These are phyloP conservation scores for Nemotelus nigrinus DNA, from an alignment of 2,888 invertebrate genomes.

Conservation along the genomic window DNA sequence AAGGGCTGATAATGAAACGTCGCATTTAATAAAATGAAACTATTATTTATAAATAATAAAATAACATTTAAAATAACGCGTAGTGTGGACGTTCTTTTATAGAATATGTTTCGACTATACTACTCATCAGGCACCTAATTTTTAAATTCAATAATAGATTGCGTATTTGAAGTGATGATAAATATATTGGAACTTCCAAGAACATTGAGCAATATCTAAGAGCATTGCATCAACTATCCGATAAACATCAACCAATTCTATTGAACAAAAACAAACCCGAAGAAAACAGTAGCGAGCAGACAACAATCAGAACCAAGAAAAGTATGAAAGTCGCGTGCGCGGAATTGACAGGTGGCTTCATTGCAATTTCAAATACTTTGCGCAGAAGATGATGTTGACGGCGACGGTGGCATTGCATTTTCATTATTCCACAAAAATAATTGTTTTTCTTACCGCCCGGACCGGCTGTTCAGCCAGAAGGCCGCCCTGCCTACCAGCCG, in stretches of 20 bases:
- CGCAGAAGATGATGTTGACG: neutral
- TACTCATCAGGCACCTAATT: too few relatives aligned
- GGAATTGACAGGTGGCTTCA: constrained; percentile 50
- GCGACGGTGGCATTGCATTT: constrained; percentile 31
- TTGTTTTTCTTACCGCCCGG: constrained; percentile 28
- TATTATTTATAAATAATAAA: too few relatives aligned
- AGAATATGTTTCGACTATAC: too few relatives aligned
- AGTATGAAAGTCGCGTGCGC: constrained; percentile 51
- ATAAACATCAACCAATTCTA: neutral
- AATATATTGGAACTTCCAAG: neutral
- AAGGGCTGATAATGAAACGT: too few relatives aligned
- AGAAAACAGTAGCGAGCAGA: constrained; percentile 22
- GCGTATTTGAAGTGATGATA: too few relatives aligned
- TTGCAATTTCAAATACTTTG: constrained; percentile 37
- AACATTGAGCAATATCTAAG: neutral
- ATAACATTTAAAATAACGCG: too few relatives aligned
- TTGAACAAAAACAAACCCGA: neutral
- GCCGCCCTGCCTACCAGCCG: neutral
- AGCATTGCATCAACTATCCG: constrained; percentile 1
- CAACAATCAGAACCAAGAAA: constrained; percentile 43
- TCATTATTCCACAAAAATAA: constrained; percentile 27
- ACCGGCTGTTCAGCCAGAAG: constrained; percentile 3
- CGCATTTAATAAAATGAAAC: too few relatives aligned
- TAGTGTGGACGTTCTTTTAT: too few relatives aligned
- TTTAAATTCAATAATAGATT: too few relatives aligned